phyloP scores from a whole-genome alignment of 2,113 vertebrate genomes.

The Gadus chalcogrammus region DNA sequence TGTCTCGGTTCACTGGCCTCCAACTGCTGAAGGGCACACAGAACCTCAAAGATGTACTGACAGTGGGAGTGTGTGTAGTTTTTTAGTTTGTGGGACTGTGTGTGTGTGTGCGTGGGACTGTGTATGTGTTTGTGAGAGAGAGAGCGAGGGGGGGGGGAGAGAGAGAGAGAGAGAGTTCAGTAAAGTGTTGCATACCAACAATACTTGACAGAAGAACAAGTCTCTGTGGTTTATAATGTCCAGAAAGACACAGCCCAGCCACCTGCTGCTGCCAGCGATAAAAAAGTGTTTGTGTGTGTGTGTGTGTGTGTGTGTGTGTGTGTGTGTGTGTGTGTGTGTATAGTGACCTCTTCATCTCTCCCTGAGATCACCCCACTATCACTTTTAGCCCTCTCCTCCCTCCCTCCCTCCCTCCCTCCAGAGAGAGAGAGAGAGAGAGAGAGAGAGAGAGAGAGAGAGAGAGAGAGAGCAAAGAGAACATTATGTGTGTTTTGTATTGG shows the following conservation, averaged over 20 bases:
- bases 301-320: background rate
- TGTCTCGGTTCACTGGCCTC: constrained; percentile 45
- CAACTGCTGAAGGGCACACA: constrained; percentile 44
- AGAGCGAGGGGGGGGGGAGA: background rate
- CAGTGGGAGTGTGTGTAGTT: constrained; percentile 15
- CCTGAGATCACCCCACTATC: too few species aligned
- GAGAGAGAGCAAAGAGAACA: too few species aligned
- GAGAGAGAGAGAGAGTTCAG: background rate
- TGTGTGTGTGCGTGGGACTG: constrained; percentile 8
- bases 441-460: too few species aligned
- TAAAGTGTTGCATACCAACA: background rate
- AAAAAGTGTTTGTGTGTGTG: background rate
- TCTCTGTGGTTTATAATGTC: too few species aligned
- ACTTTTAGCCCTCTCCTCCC: too few species aligned
- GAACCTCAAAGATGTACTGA: constrained; percentile 28
- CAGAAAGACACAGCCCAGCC: too few species aligned
- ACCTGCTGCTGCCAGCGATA: background rate
- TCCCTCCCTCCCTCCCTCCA: too few species aligned
- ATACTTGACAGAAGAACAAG: background rate
- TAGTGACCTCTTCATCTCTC: constrained; percentile 16
- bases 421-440: too few species aligned
- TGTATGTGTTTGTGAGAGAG: background rate
- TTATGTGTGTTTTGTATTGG: too few species aligned
- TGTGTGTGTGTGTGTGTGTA: constrained; percentile 30
- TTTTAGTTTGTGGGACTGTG: background rate